Conservation (phyloP, 1,140 invertebrate genomes). For the Phthorimaea operculella region DNA sequence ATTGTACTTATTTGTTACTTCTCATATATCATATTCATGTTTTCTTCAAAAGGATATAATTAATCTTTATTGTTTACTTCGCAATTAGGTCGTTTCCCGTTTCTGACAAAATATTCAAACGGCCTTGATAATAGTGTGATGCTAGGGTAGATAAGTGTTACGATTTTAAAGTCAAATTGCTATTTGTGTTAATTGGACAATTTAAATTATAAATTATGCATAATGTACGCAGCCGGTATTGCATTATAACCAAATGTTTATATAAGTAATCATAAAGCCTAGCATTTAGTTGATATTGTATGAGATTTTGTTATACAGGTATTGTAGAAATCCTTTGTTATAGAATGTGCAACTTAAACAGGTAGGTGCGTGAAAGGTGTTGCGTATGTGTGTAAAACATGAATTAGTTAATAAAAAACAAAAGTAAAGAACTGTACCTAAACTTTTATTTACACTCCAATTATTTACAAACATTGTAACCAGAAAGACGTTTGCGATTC, state of each 20-base stretch:
- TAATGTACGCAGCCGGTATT: not conserved
- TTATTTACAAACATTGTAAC: not conserved
- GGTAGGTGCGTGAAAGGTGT: no score
- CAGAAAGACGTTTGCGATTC: not conserved
- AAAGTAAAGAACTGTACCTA: not conserved
- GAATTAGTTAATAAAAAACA: no score
- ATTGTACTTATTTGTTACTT: not conserved
- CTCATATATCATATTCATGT: not conserved
- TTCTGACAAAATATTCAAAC: not conserved
- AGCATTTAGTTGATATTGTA: no score
- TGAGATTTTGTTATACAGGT: no score
- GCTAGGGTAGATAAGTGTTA: not conserved
- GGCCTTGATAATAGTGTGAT: slow-evolving; percentile 8
- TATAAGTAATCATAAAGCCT: no score
- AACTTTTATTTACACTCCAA: not conserved
- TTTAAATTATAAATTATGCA: slow-evolving; percentile 2
- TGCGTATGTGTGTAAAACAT: no score
- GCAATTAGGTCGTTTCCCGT: slow-evolving; percentile 6
- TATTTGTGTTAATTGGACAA: slow-evolving; percentile 10
- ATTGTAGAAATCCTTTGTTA: no score
- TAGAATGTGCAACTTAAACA: no score
- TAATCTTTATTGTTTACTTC: slow-evolving; percentile 8
- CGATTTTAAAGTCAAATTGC: slow-evolving; percentile 1
- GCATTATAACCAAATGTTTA: no score
- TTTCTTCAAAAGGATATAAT: slow-evolving; percentile 12